Conservation (phyloP, 2,797 vertebrate species). For the Clamator glandarius region DNA sequence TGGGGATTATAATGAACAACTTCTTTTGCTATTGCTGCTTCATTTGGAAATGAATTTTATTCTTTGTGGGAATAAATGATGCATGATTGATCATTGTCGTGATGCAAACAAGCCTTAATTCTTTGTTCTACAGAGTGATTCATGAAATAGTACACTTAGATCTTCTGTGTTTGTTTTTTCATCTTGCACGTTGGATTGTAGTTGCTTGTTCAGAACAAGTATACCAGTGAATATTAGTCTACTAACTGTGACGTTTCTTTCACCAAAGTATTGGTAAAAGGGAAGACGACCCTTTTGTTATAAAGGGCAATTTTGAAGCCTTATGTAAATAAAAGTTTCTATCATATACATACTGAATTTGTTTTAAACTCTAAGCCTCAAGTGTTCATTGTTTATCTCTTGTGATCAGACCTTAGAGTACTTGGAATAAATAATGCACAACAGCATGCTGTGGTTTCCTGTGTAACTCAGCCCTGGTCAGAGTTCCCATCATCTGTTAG, state of each 20-base stretch:
- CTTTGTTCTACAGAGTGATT: conserved; percentile 38
- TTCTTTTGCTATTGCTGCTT: conserved; percentile 8
- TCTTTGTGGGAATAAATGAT: conserved; percentile 53
- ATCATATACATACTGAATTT: conserved; percentile 20
- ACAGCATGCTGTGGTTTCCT: not conserved
- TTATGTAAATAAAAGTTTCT: conserved; percentile 72
- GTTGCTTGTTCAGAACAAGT: conserved; percentile 34
- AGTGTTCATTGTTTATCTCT: conserved; percentile 6
- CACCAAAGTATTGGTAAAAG: conserved; percentile 31
- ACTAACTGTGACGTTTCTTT: conserved; percentile 37
- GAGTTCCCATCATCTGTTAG: not conserved
- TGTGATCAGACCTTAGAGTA: not conserved
- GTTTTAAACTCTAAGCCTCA: conserved; percentile 41
- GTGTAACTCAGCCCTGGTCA: not conserved
- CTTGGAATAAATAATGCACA: not conserved
- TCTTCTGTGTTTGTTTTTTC: not conserved
- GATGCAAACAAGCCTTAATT: conserved; percentile 46
- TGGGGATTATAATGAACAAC: conserved; percentile 44
- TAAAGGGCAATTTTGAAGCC: conserved; percentile 58
- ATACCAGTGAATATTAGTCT: conserved; percentile 16
- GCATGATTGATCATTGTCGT: conserved; percentile 10
- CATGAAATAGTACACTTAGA: not conserved
- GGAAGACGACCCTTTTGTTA: conserved; percentile 48
- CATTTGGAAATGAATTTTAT: conserved; percentile 31
- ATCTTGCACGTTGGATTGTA: conserved; percentile 8